Conservation (phyloP, 2,888 invertebrate species). For the Agonopterix arenella region DNA sequence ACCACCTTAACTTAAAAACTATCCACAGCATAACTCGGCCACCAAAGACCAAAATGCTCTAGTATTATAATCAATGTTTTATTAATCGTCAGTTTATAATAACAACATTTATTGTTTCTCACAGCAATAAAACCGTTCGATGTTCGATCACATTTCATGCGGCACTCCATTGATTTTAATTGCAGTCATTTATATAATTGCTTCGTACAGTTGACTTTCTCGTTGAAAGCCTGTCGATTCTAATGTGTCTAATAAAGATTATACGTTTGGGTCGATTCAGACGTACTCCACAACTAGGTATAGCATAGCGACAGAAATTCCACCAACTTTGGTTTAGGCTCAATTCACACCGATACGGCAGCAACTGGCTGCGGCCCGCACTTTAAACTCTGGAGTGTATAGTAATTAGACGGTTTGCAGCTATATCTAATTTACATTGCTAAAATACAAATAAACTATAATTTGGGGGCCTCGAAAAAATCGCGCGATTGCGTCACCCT, state of each 20-base stretch:
- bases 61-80: conserved; percentile 42
- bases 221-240: conserved; percentile 56
- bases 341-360: no score
- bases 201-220: conserved; percentile 62
- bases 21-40: conserved; percentile 1
- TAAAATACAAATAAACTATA: no score
- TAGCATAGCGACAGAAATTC: no score
- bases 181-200: conserved; percentile 66
- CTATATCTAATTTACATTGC: no score
- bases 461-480: no score
- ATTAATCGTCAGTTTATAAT: conserved; percentile 58
- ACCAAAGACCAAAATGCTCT: conserved; percentile 5
- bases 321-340: no score
- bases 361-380: no score
- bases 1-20: conserved; percentile 1
- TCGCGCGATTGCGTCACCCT: no score
- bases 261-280: conserved; percentile 19
- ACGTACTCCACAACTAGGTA: no score
- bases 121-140: conserved; percentile 58
- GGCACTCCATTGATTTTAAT: conserved; percentile 66
- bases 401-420: no score
- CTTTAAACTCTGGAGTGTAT: no score
- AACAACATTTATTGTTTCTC: conserved; percentile 64
- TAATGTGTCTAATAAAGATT: conserved; percentile 60
- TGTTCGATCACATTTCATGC: conserved; percentile 53